These are phyloP conservation scores for Ctenopoma kingsleyae DNA, from an alignment of 2,797 vertebrate species.

Conservation along the genomic window DNA sequence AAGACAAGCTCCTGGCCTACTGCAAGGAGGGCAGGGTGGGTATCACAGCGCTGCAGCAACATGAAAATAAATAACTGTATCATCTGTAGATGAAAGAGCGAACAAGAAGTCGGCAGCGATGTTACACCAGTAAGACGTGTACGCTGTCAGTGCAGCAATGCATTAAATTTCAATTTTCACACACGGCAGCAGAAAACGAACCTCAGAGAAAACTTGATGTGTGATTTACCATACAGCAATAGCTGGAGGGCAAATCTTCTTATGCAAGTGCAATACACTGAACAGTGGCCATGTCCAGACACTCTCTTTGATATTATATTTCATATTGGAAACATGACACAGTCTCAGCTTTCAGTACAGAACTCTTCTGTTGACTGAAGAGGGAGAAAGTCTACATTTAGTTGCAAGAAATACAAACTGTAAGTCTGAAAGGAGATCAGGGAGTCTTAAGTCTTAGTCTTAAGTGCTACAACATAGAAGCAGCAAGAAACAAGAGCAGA, in stretches of 20 bases:
- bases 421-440: too few relatives aligned
- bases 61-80: background rate
- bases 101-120: background rate
- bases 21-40: conserved; percentile 92
- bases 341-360: background rate
- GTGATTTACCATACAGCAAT: conserved; percentile 27
- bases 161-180: conserved; percentile 29
- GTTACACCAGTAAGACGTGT: conserved; percentile 11
- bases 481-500: background rate
- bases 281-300: conserved; percentile 3
- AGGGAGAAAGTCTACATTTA: background rate
- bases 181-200: conserved; percentile 19
- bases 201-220: conserved; percentile 31
- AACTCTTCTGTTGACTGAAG: conserved; percentile 1
- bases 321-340: conserved; percentile 8
- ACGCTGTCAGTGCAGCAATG: conserved; percentile 16
- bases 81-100: conserved; percentile 8
- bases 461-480: background rate
- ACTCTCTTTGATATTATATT: conserved; percentile 3
- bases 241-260: conserved; percentile 27
- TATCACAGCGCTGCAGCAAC: background rate
- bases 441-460: too few relatives aligned
- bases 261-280: conserved; percentile 8
- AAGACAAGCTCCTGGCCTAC: conserved; percentile 95
- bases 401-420: conserved; percentile 2